These are phyloP conservation scores for Lutjanus erythropterus DNA, from an alignment of 2,113 vertebrate genomes.

Conservation along the genomic window DNA sequence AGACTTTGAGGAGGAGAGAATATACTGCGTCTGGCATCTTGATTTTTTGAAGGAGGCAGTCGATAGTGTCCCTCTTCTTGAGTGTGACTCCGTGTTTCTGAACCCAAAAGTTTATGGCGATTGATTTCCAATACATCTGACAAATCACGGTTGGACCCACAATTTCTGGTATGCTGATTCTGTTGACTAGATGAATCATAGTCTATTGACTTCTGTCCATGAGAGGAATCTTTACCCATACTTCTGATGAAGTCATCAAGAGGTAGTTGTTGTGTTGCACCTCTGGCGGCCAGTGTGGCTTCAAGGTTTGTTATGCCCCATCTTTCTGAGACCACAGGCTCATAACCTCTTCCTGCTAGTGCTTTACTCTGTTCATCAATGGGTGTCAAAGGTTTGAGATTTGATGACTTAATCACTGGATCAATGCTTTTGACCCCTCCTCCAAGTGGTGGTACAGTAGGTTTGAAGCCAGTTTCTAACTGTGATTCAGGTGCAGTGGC, in stretches of 20 bases:
- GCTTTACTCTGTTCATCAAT: slow-evolving; percentile 31
- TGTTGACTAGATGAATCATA: slow-evolving; percentile 11
- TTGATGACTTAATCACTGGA: slow-evolving; percentile 15
- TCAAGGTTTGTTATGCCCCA: slow-evolving; percentile 4
- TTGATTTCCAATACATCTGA: slow-evolving; percentile 5
- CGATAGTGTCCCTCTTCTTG: slow-evolving; percentile 26
- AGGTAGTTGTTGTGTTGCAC: slow-evolving; percentile 5
- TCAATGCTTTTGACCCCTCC: slow-evolving; percentile 31
- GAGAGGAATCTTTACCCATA: slow-evolving; percentile 15
- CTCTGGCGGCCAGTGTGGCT: background rate
- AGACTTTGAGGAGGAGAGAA: background rate
- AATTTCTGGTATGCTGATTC: slow-evolving; percentile 32
- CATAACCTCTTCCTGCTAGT: slow-evolving; percentile 5
- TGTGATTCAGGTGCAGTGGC: slow-evolving; percentile 38
- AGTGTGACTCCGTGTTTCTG: slow-evolving; percentile 16
- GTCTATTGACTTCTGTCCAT: slow-evolving; percentile 1
- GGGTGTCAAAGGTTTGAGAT: slow-evolving; percentile 10
- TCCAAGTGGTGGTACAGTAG: slow-evolving; percentile 15
- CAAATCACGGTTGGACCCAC: slow-evolving; percentile 18
- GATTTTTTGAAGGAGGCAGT: slow-evolving; percentile 29
- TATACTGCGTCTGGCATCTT: background rate
- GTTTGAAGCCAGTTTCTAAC: slow-evolving; percentile 2
- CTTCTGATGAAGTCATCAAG: slow-evolving; percentile 33
- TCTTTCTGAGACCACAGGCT: slow-evolving; percentile 13
- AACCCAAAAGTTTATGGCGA: slow-evolving; percentile 25